Conservation (phyloP, 2,113 vertebrate genomes). For the Gracilinanus agilis region DNA sequence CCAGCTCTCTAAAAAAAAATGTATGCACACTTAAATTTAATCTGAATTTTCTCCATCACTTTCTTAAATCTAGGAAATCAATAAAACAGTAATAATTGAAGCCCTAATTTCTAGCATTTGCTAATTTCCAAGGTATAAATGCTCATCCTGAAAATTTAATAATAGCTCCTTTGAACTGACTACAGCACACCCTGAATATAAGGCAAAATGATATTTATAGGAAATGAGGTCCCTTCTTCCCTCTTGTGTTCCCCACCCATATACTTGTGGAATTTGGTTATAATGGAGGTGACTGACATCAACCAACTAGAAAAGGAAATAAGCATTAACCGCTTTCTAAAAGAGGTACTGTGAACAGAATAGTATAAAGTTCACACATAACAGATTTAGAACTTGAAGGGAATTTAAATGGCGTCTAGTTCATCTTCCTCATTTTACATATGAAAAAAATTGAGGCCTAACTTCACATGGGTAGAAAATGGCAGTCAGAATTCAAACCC, state of each 20-base stretch:
- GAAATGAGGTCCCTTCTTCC: background rate
- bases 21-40: background rate
- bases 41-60: background rate
- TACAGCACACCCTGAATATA: background rate
- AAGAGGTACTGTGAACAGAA: constrained; percentile 1
- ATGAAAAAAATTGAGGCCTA: background rate
- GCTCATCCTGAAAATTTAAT: background rate
- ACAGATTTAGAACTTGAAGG: background rate
- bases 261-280: background rate
- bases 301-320: background rate
- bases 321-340: background rate
- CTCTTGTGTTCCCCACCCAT: background rate
- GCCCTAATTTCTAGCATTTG: background rate
- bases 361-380: background rate
- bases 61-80: background rate
- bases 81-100: background rate
- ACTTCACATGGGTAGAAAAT: background rate
- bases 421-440: background rate
- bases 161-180: background rate
- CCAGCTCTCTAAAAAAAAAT: background rate
- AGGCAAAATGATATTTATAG: background rate
- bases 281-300: background rate
- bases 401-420: background rate
- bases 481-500: background rate
- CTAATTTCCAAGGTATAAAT: background rate